These are phyloP conservation scores for Epinephelus fuscoguttatus DNA, from an alignment of 2,113 vertebrate genomes.

Conservation along the genomic window DNA sequence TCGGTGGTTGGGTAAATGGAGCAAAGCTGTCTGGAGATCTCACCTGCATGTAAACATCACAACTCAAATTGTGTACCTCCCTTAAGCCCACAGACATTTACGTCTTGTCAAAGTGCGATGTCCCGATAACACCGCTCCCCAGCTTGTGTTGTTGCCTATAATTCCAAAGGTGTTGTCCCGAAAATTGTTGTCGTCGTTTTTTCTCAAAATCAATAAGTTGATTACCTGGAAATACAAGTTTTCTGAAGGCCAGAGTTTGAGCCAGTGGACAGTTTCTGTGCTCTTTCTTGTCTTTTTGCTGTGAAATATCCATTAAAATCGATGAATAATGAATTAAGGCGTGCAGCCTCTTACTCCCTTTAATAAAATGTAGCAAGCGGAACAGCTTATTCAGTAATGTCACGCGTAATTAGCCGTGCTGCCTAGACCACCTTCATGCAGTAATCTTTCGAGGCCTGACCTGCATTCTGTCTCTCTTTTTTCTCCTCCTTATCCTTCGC, in stretches of 20 bases:
- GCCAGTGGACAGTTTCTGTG: conserved; percentile 14
- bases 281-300: conserved; percentile 36
- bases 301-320: conserved; percentile 74
- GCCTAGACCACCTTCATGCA: conserved; percentile 73
- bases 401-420: conserved; percentile 76
- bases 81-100: conserved; percentile 36
- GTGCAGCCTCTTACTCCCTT: conserved; percentile 69
- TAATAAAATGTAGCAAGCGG: conserved; percentile 80
- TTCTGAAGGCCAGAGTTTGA: conserved; percentile 27
- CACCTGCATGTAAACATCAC: conserved; percentile 47
- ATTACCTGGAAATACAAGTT: conserved; percentile 35
- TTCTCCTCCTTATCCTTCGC: background rate
- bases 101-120: conserved; percentile 26
- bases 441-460: conserved; percentile 72
- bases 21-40: conserved; percentile 53
- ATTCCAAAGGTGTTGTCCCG: conserved; percentile 2
- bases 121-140: conserved; percentile 11
- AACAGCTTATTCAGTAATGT: conserved; percentile 81
- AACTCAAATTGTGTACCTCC: conserved; percentile 28
- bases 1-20: conserved; percentile 45
- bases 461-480: conserved; percentile 54
- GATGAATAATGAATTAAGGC: conserved; percentile 77
- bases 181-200: conserved; percentile 1
- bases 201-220: conserved; percentile 41
- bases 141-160: background rate